A percentile compares a stretch with the other conserved stretches of the same genome.
Evolutionary conservation across 2,888 invertebrate genomes (phyloP).

Genomic region (Parthenolecanium corni): DNA sequence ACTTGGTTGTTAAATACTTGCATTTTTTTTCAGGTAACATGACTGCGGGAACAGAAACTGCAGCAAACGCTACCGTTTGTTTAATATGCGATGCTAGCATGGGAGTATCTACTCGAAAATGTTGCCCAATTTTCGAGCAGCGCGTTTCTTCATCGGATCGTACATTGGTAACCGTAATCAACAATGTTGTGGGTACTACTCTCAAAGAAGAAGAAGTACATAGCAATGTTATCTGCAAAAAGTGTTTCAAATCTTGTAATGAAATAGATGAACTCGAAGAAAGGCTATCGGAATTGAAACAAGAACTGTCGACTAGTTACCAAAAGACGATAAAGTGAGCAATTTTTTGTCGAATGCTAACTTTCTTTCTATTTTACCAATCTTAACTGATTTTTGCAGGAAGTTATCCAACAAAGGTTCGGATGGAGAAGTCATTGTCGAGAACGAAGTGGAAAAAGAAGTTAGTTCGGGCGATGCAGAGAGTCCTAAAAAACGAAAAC

Average conservation of each 20-base stretch:
- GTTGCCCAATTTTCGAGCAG: slow-evolving; percentile 45
- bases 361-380: not conserved
- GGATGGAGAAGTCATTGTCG: not conserved
- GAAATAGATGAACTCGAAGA: slow-evolving; percentile 42
- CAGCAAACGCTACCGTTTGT: slow-evolving; percentile 38
- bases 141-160: slow-evolving; percentile 38
- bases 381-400: slow-evolving; percentile 11
- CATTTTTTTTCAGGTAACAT: slow-evolving; percentile 15
- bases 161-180: slow-evolving; percentile 40
- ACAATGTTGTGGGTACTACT: slow-evolving; percentile 42
- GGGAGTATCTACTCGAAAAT: slow-evolving; percentile 45
- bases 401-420: slow-evolving; percentile 18
- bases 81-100: slow-evolving; percentile 51
- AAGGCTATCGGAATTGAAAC: slow-evolving; percentile 43
- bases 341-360: not conserved
- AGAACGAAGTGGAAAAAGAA: not conserved
- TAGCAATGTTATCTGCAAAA: slow-evolving; percentile 48
- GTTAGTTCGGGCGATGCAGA: slow-evolving; percentile 8
- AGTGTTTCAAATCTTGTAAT: slow-evolving; percentile 51
- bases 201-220: slow-evolving; percentile 45
- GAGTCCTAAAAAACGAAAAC: slow-evolving; percentile 27
- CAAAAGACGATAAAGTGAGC: slow-evolving; percentile 39
- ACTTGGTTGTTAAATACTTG: not conserved
- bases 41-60: slow-evolving; percentile 29
- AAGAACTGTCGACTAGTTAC: slow-evolving; percentile 45